A percentile compares a stretch with the other conserved stretches of the same genome.
Evolutionary conservation across 2,888 invertebrate species (phyloP).

Genomic region (Eumacrocentrus americanus): DNA sequence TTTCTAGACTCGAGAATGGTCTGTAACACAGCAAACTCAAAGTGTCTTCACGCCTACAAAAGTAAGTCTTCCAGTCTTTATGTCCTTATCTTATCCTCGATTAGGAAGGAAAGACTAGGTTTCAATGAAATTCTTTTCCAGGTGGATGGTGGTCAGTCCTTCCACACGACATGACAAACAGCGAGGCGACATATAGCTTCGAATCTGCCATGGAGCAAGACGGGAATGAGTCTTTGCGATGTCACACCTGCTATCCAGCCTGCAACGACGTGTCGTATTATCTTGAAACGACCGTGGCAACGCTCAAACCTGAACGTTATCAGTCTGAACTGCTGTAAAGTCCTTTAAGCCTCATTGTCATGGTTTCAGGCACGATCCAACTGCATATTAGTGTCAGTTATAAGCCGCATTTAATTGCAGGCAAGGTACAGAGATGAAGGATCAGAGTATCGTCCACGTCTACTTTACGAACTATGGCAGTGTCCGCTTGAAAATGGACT

Average conservation of each 20-base stretch:
- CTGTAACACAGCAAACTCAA: conserved; percentile 42
- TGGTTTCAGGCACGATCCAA: neutral
- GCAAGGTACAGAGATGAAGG: conserved; percentile 34
- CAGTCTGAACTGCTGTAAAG: conserved; percentile 39
- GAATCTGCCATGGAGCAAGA: conserved; percentile 23
- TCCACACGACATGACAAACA: conserved; percentile 38
- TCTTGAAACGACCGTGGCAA: conserved; percentile 30
- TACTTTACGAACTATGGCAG: conserved; percentile 50
- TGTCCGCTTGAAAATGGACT: conserved; percentile 51
- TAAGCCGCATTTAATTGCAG: conserved; percentile 37
- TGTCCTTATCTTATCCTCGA: no score
- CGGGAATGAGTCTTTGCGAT: conserved; percentile 33
- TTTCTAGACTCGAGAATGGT: conserved; percentile 38
- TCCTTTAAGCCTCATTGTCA: conserved; percentile 3
- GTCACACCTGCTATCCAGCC: conserved; percentile 47
- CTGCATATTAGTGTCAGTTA: neutral
- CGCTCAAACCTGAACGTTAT: conserved; percentile 30
- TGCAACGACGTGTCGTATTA: conserved; percentile 47
- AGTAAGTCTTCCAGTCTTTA: conserved; percentile 40
- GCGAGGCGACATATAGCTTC: conserved; percentile 14
- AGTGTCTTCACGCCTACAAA: conserved; percentile 41
- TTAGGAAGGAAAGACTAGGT: no score
- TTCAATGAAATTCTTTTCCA: no score
- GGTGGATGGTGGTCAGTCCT: conserved; percentile 63
- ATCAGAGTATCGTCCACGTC: conserved; percentile 52